phyloP scores from a whole-genome alignment of 2,113 vertebrate genomes.

The Lepus europaeus region DNA sequence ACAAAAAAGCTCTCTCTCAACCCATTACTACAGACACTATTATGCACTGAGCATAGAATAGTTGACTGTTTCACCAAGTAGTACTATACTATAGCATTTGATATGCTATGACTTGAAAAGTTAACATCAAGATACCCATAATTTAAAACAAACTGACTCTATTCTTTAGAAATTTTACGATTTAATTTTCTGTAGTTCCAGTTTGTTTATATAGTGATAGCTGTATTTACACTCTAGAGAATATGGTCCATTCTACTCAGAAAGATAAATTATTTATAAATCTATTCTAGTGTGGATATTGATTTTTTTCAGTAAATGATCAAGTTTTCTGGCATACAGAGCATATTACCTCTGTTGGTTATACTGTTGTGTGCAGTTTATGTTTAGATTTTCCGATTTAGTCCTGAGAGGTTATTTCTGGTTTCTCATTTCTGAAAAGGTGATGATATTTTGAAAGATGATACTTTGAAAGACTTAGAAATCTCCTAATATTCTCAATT shows the following conservation, averaged over 20 bases:
- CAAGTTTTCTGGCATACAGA: conserved; percentile 12
- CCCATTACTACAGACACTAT: background rate
- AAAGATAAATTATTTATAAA: conserved; percentile 52
- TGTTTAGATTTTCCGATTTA: conserved; percentile 27
- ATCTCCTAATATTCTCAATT: background rate
- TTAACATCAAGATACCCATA: background rate
- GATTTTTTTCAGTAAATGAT: conserved; percentile 62
- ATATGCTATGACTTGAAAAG: background rate
- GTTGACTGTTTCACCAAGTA: background rate
- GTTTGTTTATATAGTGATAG: background rate
- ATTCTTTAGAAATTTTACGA: background rate
- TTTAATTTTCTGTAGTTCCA: background rate
- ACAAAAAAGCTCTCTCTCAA: background rate
- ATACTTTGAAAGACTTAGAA: background rate
- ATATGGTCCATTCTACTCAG: conserved; percentile 13
- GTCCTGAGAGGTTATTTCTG: background rate
- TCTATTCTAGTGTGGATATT: background rate
- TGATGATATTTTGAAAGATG: background rate
- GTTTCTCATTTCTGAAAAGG: background rate
- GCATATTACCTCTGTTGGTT: background rate
- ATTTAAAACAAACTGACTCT: background rate
- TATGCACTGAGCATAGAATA: background rate
- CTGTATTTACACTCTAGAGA: background rate
- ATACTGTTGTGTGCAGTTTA: background rate
- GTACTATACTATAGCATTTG: background rate